Evolutionary conservation across 2,888 invertebrate genomes (phyloP).

Genomic region (Hydroisotoma schaefferi): DNA sequence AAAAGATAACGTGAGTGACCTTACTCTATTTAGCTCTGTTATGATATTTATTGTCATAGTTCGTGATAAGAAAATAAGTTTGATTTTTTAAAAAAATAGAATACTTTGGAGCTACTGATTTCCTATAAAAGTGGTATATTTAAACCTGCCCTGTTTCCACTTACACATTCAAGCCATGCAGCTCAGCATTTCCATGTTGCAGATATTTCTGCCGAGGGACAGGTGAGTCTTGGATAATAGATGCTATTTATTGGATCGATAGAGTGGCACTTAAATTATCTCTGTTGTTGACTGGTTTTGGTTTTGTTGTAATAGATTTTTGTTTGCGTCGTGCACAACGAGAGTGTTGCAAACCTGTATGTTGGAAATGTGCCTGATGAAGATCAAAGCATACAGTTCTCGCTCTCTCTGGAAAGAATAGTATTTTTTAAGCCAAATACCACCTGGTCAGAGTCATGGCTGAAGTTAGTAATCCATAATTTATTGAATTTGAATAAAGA

Average conservation of each 20-base stretch:
- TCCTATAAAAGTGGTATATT: slow-evolving; percentile 71
- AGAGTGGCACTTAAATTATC: neutral
- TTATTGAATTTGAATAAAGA: neutral
- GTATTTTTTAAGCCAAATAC: slow-evolving; percentile 78
- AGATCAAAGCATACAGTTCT: slow-evolving; percentile 63
- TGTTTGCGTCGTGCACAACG: slow-evolving; percentile 75
- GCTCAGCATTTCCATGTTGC: slow-evolving; percentile 75
- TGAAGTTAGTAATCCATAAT: slow-evolving; percentile 59
- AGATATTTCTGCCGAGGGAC: slow-evolving; percentile 70
- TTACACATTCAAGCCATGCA: no score
- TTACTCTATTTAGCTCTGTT: no score
- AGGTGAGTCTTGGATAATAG: slow-evolving; percentile 54
- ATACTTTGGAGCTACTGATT: slow-evolving; percentile 64
- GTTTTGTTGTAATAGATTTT: slow-evolving; percentile 54
- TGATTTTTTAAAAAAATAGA: slow-evolving; percentile 21
- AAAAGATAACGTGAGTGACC: slow-evolving; percentile 34
- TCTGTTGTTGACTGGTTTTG: neutral
- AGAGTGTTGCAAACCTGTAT: slow-evolving; percentile 71
- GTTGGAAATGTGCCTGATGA: slow-evolving; percentile 62
- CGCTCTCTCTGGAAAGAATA: slow-evolving; percentile 72
- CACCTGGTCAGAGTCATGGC: slow-evolving; percentile 76
- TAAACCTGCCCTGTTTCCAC: slow-evolving; percentile 70
- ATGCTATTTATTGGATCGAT: neutral
- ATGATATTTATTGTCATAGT: neutral
- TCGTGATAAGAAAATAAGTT: no score